Percentiles rank a stretch among this genome's conserved stretches.
Conservation (phyloP, 2,113 vertebrate species). For the Syngnathoides biaculeatus region DNA sequence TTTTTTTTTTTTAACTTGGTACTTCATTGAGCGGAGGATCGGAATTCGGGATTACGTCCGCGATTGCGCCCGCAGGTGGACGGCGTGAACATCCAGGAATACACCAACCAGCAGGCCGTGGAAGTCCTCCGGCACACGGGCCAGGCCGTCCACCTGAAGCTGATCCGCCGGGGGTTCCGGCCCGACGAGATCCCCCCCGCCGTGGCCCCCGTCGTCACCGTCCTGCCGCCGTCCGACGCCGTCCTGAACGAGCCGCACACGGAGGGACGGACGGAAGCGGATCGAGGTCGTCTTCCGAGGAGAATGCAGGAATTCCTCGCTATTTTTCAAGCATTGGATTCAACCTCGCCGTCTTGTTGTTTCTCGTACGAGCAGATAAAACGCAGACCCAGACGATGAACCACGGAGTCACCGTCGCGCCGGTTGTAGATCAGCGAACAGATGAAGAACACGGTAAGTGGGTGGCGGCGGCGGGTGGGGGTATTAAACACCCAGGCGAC, state of each 20-base stretch:
- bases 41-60: neutral
- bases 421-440: slow-evolving; percentile 55
- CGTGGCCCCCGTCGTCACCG: slow-evolving; percentile 17
- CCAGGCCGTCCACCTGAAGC: slow-evolving; percentile 84
- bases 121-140: slow-evolving; percentile 89
- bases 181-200: slow-evolving; percentile 70
- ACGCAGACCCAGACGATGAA: slow-evolving; percentile 46
- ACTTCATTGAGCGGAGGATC: neutral
- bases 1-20: neutral
- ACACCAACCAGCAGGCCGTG: slow-evolving; percentile 96
- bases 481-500: neutral
- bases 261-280: slow-evolving; percentile 42
- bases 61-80: slow-evolving; percentile 77
- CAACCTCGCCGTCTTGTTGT: neutral
- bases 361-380: slow-evolving; percentile 42
- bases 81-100: slow-evolving; percentile 88
- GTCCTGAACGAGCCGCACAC: slow-evolving; percentile 60
- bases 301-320: neutral
- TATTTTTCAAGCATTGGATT: neutral
- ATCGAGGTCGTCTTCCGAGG: slow-evolving; percentile 50
- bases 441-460: slow-evolving; percentile 62
- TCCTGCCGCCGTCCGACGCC: slow-evolving; percentile 26
- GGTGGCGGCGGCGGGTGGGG: slow-evolving; percentile 5
- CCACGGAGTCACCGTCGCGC: slow-evolving; percentile 55
- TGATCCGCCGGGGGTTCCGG: slow-evolving; percentile 79